Evolutionary conservation across 2,113 vertebrate genomes (phyloP), one percentile per base, ranked within the genome.

Genomic region (Pipa parva): DNA sequence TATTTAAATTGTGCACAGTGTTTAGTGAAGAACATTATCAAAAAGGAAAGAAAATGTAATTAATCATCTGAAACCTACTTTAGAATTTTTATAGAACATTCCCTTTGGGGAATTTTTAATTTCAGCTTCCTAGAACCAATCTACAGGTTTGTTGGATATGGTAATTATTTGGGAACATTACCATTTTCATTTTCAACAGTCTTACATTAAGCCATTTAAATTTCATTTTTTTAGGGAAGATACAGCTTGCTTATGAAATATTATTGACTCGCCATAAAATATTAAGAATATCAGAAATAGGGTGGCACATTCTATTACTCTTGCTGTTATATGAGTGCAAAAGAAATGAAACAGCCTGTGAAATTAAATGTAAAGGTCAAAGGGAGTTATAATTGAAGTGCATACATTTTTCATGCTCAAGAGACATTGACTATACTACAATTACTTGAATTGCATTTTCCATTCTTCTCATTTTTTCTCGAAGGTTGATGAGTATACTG

Each of bases 121-220:
- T 71, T 51, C 68, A 58, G 72, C 72, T 70, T 71, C 69, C 72
- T 78, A 26, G 75, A 72, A 77, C 74, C 24, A 25, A 78, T 74
- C 55, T 79, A 0, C 9, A 71, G 54, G n/a, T 20, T 63, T 71
- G 5, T 71, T 55, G 76, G 49, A 79, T 73, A 72, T 21, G 1
- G 42, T 66, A 62, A 71, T 73, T 77, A 72, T 72, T n/a, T 77
- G 68, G 66, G 69, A 75, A 66, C 73, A 61, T 67, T 76, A 74
- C 36, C 18, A 27, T 72, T 76, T 83, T 66, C 8, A 48, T 54
- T 77, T 71, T 61, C 74, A 59, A 26, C 1, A 69, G n/a, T 8
- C 5, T 76, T 45, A 74, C 46, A 45, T 55, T 50, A 59, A 37
- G 39, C 29, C 48, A 4, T 36, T 71, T 51, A 24, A 75, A 76